A percentile compares a stretch with the other conserved stretches of the same genome.
phyloP scores from a whole-genome alignment of 1,140 invertebrate species.

The Piezodorus guildinii region DNA sequence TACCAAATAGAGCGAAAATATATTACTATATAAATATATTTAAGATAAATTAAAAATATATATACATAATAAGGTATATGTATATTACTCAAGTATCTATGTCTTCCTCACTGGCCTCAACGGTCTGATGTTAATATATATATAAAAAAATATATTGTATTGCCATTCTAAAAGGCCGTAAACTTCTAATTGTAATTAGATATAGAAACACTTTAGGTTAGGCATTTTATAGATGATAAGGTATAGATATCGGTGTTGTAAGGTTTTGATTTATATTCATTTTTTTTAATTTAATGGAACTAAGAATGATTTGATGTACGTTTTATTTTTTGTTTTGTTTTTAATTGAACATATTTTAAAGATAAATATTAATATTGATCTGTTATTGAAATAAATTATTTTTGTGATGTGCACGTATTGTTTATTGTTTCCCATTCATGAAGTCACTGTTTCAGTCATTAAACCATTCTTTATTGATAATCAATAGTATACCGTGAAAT shows the following conservation, averaged over 20 bases:
- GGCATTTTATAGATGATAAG: conserved; percentile 7
- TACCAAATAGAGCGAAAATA: conserved; percentile 8
- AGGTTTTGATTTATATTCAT: conserved; percentile 7
- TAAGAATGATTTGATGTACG: neutral
- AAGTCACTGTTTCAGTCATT: too few species aligned
- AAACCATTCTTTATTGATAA: too few species aligned
- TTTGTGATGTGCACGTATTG: conserved; percentile 21
- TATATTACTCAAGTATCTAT: conserved; percentile 27
- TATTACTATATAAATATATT: neutral
- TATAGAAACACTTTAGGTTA: conserved; percentile 14
- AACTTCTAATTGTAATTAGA: conserved; percentile 20
- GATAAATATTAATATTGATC: conserved; percentile 10
- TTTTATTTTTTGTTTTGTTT: neutral
- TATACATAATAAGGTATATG: conserved; percentile 12
- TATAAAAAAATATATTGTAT: conserved; percentile 10
- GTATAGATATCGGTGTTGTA: conserved; percentile 6
- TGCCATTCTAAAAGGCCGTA: conserved; percentile 23
- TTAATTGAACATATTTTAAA: conserved; percentile 11
- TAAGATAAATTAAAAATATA: conserved; percentile 3
- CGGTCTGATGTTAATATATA: conserved; percentile 19
- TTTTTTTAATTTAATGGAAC: neutral
- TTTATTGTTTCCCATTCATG: neutral
- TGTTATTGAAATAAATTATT: conserved; percentile 23
- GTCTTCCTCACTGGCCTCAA: conserved; percentile 25
- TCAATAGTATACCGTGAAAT: too few species aligned